These are phyloP conservation scores for Laupala kohalensis DNA, from an alignment of 1,140 invertebrate species.

Conservation along the genomic window DNA sequence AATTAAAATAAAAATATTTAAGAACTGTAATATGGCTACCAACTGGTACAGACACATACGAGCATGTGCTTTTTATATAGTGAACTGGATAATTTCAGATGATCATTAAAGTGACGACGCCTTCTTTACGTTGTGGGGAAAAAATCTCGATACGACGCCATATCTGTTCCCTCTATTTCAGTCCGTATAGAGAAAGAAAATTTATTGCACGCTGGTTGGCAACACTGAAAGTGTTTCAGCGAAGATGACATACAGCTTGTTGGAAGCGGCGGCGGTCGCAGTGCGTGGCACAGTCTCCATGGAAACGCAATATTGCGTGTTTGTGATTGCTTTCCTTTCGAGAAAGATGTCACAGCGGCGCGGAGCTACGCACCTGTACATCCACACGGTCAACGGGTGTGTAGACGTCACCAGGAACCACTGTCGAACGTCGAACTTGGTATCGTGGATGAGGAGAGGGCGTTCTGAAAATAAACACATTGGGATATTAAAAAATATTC, in stretches of 20 bases:
- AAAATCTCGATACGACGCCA: no score
- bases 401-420: constrained; percentile 87
- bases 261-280: not conserved
- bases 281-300: not conserved
- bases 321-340: not conserved
- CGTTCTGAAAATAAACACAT: constrained; percentile 46
- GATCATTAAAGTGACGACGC: no score
- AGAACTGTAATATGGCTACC: no score
- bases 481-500: not conserved
- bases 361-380: constrained; percentile 56
- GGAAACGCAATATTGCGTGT: not conserved
- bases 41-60: no score
- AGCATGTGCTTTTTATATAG: no score
- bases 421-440: constrained; percentile 87
- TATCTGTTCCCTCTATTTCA: no score
- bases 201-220: no score
- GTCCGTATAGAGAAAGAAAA: no score
- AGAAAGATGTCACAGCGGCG: not conserved
- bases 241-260: not conserved
- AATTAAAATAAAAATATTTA: no score
- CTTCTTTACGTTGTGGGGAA: no score
- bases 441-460: constrained; percentile 73
- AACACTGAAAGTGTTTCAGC: not conserved
- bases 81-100: no score
- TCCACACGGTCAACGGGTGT: constrained; percentile 83